Evolutionary conservation across 2,113 vertebrate genomes (phyloP), one percentile per base, ranked within the genome.

Genomic region (Brienomyrus brachyistius): DNA sequence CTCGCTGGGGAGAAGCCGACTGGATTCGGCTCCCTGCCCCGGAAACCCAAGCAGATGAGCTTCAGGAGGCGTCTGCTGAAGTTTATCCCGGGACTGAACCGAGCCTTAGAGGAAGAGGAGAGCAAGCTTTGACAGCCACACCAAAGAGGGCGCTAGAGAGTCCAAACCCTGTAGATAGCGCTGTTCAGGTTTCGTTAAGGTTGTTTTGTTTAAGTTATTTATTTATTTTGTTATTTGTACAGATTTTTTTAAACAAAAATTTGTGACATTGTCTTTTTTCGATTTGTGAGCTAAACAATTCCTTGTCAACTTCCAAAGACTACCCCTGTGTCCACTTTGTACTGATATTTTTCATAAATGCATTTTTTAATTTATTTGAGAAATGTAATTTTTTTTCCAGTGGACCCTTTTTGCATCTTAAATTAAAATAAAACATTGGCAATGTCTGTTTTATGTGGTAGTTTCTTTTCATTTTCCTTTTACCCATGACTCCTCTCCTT

Each of bases 41-140:
- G 96, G 77, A 98, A 97, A 66, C 94, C 95, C 88, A 97, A 98
- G 40, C 97, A 95, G 92, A 97, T 97, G 89, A 99, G 98, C 94
- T 97, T 99, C 93, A 96, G 97, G 59, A 93, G 93, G 52, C 96
- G 96, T 51, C 95, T 99, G 89, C 96, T 99, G 85, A 99, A 98
- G 90, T 99, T 97, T 93, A 99, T 99, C 94, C 98, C 98, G 0
- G 98, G 98, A 21, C 95, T 99, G 91, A 99, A 99, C 93, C 95
- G 96, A 89, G 96, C 97, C 0, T 93, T 99, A 93, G 98, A 99
- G 92, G 98, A 99, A 93, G 98, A 98, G 92, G 98, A 99, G 94
- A 99, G 98, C 94, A 98, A 98, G 92, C 95, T 99, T 92, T 98
- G 96, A 95, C 40, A 7, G 74, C 11, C 51, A n/a, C 1, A 43